phyloP scores from a whole-genome alignment of 2,113 vertebrate genomes.

The Columba livia region DNA sequence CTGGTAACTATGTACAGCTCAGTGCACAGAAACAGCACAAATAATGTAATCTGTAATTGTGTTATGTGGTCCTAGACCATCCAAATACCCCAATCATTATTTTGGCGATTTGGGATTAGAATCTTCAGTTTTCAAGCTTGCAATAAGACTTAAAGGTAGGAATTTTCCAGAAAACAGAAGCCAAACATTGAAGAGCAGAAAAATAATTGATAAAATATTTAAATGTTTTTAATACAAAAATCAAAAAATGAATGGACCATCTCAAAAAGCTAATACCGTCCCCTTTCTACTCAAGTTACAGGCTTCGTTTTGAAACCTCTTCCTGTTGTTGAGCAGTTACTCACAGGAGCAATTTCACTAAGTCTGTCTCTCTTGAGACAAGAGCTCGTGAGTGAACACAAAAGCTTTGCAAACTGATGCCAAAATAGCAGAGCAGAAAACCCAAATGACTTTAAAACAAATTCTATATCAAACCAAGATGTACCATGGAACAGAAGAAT shows the following conservation, averaged over 20 bases:
- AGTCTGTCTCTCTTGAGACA: background rate
- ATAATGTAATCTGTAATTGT: background rate
- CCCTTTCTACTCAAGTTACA: background rate
- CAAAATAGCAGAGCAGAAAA: background rate
- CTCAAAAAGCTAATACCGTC: background rate
- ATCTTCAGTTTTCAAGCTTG: background rate
- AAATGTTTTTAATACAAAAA: background rate
- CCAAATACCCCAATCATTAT: background rate
- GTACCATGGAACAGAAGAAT: background rate
- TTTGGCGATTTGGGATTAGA: background rate
- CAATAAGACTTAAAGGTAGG: background rate
- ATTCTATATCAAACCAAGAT: background rate
- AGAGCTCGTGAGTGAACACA: background rate
- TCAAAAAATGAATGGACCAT: background rate
- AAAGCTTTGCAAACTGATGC: background rate
- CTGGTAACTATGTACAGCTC: background rate
- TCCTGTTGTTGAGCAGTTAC: background rate
- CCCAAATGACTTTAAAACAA: background rate
- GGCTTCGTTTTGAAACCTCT: background rate
- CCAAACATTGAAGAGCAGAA: background rate
- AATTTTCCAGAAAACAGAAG: background rate
- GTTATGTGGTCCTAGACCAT: background rate
- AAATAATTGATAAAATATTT: background rate
- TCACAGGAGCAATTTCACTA: background rate
- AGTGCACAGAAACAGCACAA: background rate